A percentile compares a stretch with the other conserved stretches of the same genome.
Evolutionary conservation across 2,888 invertebrate species (phyloP).

Genomic region (Hydrotaea cyrtoneurina): DNA sequence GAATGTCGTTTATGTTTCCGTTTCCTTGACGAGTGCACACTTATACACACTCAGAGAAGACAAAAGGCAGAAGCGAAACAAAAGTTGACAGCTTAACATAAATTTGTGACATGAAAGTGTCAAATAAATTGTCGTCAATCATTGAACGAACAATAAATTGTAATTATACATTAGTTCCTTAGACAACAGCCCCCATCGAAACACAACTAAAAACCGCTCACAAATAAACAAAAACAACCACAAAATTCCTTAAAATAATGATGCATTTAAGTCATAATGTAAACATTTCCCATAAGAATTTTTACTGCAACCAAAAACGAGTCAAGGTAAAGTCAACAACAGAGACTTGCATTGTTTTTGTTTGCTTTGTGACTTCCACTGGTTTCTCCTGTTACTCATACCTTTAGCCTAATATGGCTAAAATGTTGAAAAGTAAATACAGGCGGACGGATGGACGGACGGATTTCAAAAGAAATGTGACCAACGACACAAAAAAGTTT

Average conservation of each 20-base stretch:
- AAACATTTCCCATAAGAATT: conserved; percentile 43
- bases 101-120: conserved; percentile 61
- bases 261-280: conserved; percentile 61
- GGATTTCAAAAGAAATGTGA: conserved; percentile 25
- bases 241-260: conserved; percentile 55
- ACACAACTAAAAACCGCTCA: not conserved
- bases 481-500: conserved; percentile 5
- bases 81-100: conserved; percentile 50
- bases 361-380: not conserved
- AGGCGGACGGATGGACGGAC: conserved; percentile 8
- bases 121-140: conserved; percentile 65
- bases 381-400: conserved; percentile 43
- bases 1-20: not conserved
- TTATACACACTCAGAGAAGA: not conserved
- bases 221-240: conserved; percentile 7
- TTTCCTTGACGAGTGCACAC: not conserved
- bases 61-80: not conserved
- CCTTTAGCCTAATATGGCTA: conserved; percentile 59
- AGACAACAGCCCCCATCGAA: not conserved
- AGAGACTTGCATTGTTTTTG: conserved; percentile 17
- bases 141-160: conserved; percentile 55
- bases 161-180: conserved; percentile 52
- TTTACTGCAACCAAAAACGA: conserved; percentile 1
- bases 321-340: not conserved
- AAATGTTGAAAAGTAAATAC: conserved; percentile 35